Evolutionary conservation across 1,140 invertebrate species (phyloP), one percentile per base, ranked within the genome.

Genomic region (Drosophila watanabei): DNA sequence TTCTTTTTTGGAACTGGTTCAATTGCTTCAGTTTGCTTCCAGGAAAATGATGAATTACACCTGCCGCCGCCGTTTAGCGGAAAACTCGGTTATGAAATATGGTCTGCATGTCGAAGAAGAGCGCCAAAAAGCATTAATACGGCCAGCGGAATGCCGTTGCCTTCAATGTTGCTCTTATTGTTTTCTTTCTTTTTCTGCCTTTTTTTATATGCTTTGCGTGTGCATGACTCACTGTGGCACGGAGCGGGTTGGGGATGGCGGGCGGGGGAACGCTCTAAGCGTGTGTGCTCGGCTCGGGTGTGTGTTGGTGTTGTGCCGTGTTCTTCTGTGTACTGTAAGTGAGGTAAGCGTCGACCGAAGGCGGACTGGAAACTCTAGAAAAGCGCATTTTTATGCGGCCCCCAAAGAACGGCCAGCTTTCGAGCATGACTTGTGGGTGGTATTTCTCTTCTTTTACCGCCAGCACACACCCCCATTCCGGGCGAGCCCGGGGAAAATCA

Each of bases 171-270:
- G 56, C 56, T 69, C 41, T 64, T 76, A 75, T 75, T 76, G 52
- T 65, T 72, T 37, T 59, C 11, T 72, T 24, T 45, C 20, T 39
- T 57, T 78, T 39, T 57, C 58, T 73, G 77, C 24, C 24, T 65
- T 61, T 71, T 76, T 77, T 79, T 84, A 71, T 79, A 59, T 76
- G 70, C 69, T 58, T 89, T 75, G 84, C 86, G 69, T 85, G 85
- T 85, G 85, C 70, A 89, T 88, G 86, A 88, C 81, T 88, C 84
- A 87, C 62, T 84, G 41, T 28, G 16, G 39, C 30, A 32, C 20
- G n/a, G 30, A 43, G 33, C 35, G 49, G 68, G 64, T 54, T 56
- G 63, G 58, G 52, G 80, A 75, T 73, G 80, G 66, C 70, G 54
- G 69, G 75, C 70, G 68, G 63, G 69, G 52, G 77, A 75, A 63